phyloP scores from a whole-genome alignment of 2,113 vertebrate species.

The Lampris megalopsis region DNA sequence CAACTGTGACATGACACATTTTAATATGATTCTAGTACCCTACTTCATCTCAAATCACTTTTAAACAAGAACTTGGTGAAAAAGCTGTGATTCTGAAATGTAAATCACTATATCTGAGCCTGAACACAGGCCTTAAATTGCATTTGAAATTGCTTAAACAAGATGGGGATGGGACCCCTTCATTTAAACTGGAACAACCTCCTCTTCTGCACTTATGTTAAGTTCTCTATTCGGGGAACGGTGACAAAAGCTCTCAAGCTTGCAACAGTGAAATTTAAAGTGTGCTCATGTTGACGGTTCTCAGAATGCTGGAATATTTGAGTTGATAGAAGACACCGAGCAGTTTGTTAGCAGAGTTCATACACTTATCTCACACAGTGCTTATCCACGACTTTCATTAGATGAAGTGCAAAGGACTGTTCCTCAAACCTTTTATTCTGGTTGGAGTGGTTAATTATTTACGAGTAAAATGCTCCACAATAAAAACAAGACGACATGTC shows the following conservation, averaged over 20 bases:
- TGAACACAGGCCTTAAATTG: constrained; percentile 12
- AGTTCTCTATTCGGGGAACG: constrained; percentile 29
- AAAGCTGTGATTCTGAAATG: constrained; percentile 25
- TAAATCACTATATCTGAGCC: constrained; percentile 6
- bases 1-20: constrained; percentile 24
- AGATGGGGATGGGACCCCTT: constrained; percentile 10
- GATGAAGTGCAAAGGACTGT: not conserved
- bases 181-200: constrained; percentile 8
- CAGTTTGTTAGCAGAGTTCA: constrained; percentile 14
- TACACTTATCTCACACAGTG: constrained; percentile 9
- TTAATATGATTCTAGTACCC: constrained; percentile 18
- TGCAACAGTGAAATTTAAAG: constrained; percentile 15
- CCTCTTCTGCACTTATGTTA: too few relatives aligned
- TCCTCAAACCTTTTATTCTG: not conserved
- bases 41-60: constrained; percentile 28
- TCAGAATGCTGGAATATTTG: not conserved
- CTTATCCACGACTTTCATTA: not conserved
- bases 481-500: not conserved
- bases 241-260: constrained; percentile 67
- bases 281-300: constrained; percentile 18
- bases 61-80: constrained; percentile 12
- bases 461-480: not conserved
- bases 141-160: constrained; percentile 9
- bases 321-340: constrained; percentile 26
- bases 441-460: constrained; percentile 19